A percentile compares a stretch with the other conserved stretches of the same genome.
These are phyloP conservation scores for Agonum fuliginosum DNA, from an alignment of 2,888 invertebrate genomes.

Conservation along the genomic window DNA sequence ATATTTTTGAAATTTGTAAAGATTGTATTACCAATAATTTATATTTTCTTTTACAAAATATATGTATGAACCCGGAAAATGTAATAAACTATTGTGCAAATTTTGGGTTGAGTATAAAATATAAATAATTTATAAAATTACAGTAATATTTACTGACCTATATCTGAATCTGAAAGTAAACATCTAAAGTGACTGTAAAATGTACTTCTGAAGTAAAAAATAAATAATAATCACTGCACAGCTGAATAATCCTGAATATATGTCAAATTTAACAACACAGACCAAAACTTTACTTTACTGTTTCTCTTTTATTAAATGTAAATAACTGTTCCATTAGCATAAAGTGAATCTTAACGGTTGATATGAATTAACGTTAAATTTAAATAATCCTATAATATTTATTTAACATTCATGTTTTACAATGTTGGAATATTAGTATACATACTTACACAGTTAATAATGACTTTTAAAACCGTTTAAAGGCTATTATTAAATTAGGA, in stretches of 20 bases:
- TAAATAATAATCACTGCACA: neutral
- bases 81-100: too few relatives aligned
- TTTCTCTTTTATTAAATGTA: constrained; percentile 14
- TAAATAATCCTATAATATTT: constrained; percentile 17
- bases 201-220: too few relatives aligned
- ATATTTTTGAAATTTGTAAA: too few relatives aligned
- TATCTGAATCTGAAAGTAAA: too few relatives aligned
- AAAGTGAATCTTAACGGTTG: constrained; percentile 38
- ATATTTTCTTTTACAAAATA: too few relatives aligned
- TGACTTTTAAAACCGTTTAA: neutral
- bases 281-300: constrained; percentile 11
- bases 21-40: too few relatives aligned
- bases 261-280: neutral
- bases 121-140: too few relatives aligned
- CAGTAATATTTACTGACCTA: too few relatives aligned
- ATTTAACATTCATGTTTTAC: neutral
- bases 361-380: constrained; percentile 7
- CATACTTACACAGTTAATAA: neutral
- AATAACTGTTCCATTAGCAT: constrained; percentile 24
- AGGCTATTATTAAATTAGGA: neutral
- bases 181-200: too few relatives aligned
- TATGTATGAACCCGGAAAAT: too few relatives aligned
- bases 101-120: too few relatives aligned
- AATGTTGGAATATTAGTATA: constrained; percentile 7
- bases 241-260: neutral